Evolutionary conservation across 2,888 invertebrate species (phyloP), one percentile per base, ranked within the genome.

Genomic region (Periphyllus acericola): DNA sequence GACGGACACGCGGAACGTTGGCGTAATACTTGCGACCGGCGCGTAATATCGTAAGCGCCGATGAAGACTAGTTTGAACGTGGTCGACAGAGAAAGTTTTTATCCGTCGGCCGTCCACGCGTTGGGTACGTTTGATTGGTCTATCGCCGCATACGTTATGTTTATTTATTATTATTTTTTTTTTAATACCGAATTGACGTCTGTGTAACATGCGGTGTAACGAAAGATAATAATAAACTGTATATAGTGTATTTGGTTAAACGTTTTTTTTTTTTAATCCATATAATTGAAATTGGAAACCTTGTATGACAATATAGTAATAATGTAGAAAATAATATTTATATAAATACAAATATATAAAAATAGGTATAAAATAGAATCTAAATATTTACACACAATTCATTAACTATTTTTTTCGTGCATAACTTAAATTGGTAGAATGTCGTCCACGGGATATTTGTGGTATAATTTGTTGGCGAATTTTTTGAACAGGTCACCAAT

Each of bases 381-480:
- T 40, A 79, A 79, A 75, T 75, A 83, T 83, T 75, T 83, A 83
- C 83, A 83, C 36, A 40, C 32, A 3, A 74, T 74, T 60, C 21
- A 83, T 75, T 4, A 40, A 66, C 19, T 32, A 81, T 71, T 21
- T 55, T 66, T 60, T 46, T 25, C 11, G 25, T 72, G 21, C 5
- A 19, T 9, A 29, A 74, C 40, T 89, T 90, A 91, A 25, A 90
- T 89, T 4, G 91, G 91, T 46, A 91, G 68, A 14, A 91, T 90
- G 32, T 93, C 92, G 89, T 94, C 92, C 72, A 94, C 91, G 0
- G 94, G 93, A 91, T 93, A 94, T 89, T 93, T 93, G 66, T 93
- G 92, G 89, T 93, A 94, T 52, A 95, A 93, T 90, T 93, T 93
- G 90, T 94, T 94, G 4, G 93, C 92, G 75, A 94, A 93, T 32